Evolutionary conservation across 2,888 invertebrate genomes (phyloP), one percentile per base, ranked within the genome.

Genomic region (Electrophaes corylata): DNA sequence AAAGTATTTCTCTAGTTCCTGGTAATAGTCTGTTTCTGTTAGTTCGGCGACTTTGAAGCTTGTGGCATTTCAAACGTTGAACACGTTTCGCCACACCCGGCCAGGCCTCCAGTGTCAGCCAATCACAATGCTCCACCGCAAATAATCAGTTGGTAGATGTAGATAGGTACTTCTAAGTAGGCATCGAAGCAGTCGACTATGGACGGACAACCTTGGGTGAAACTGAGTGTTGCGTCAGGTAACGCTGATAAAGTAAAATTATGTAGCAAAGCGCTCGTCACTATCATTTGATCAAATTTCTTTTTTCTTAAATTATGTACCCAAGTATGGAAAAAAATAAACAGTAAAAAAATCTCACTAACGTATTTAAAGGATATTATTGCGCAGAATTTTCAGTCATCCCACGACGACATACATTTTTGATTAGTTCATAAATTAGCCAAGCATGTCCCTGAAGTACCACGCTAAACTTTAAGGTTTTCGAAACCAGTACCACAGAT

Each of bases 61-160:
- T 67, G 70, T 71, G 72, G 64, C 70, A 75, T 82, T 85, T 78
- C 62, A 68, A 74, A 65, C 69, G 73, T n/a, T 70, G 72, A 77
- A 78, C 82, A 79, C 76, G 88, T 84, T 85, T 73, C 79, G 84
- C 81, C 89, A 90, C 89, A 88, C 90, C 89, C 87, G 73, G 87
- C 86, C 91, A 83, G 85, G 90, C 91, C 91, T 81, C 89, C 88
- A 64, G 52, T 43, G 65, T 46, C 74, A 66, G 61, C 91, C 91
- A 91, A 91, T 91, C 86, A 77, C 70, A 71, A 59, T 69, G 71
- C 76, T 74, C 81, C 85, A 82, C 62, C 78, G 73, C 80, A 70
- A 76, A 78, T 81, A 70, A 85, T 83, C 69, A 66, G 68, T 73
- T 26, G 45, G 46, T 46, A 43, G 31, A 86, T 33, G 46, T 46